Percentiles rank a stretch among this genome's conserved stretches.
Evolutionary conservation across 1,140 invertebrate genomes (phyloP).

Genomic region (Copidosoma floridanum): DNA sequence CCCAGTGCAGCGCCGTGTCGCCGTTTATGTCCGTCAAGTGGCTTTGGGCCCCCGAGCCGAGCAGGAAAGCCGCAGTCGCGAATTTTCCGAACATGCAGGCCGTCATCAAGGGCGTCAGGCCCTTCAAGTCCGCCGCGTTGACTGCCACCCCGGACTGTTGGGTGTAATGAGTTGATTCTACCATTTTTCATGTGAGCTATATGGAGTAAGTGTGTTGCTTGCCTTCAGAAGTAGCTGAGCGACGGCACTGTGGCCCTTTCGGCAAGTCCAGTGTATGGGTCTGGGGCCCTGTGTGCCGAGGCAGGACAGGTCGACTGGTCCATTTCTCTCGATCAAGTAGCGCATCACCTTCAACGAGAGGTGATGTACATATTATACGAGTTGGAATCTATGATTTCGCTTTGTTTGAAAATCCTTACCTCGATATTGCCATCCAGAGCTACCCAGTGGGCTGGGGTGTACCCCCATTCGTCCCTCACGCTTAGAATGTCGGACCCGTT

Average conservation of each 20-base stretch:
- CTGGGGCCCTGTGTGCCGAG: slow-evolving; percentile 82
- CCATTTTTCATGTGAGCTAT: too few species aligned
- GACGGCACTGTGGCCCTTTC: slow-evolving; percentile 80
- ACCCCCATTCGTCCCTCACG: slow-evolving; percentile 84
- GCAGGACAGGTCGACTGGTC: slow-evolving; percentile 81
- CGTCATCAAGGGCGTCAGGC: slow-evolving; percentile 85
- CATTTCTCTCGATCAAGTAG: slow-evolving; percentile 78
- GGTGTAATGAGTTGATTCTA: too few species aligned
- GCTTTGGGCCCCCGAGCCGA: slow-evolving; percentile 83
- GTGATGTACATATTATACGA: too few species aligned
- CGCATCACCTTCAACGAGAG: slow-evolving; percentile 79
- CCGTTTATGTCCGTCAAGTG: slow-evolving; percentile 88
- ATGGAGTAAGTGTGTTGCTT: neutral
- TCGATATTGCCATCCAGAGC: slow-evolving; percentile 83
- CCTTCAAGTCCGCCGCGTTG: slow-evolving; percentile 88
- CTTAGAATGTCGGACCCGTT: slow-evolving; percentile 67
- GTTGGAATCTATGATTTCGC: too few species aligned
- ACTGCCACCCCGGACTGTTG: slow-evolving; percentile 82
- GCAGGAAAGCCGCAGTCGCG: slow-evolving; percentile 81
- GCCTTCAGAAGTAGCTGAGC: slow-evolving; percentile 79
- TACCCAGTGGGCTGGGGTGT: slow-evolving; percentile 90
- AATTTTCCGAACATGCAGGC: slow-evolving; percentile 91
- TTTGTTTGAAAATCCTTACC: too few species aligned
- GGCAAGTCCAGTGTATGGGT: slow-evolving; percentile 90
- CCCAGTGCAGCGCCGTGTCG: slow-evolving; percentile 90